These are phyloP conservation scores for Orthosia cruda DNA, from an alignment of 2,888 invertebrate genomes.

Conservation along the genomic window DNA sequence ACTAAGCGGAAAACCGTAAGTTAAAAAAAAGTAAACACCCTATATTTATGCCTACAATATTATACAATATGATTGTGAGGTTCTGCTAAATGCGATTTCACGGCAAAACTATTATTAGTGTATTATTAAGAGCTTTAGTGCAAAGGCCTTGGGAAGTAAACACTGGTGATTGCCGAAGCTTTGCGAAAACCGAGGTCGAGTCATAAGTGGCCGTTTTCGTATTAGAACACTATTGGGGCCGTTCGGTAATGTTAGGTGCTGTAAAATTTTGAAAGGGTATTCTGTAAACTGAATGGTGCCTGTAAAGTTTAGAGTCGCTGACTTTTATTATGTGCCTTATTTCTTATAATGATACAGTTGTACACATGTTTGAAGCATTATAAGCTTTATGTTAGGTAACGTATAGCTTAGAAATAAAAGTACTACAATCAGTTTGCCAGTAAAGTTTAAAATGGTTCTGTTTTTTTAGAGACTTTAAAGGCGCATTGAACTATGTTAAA, in stretches of 20 bases:
- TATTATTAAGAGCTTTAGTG: conserved; percentile 78
- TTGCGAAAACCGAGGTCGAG: conserved; percentile 72
- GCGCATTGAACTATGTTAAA: background rate
- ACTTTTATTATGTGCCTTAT: background rate
- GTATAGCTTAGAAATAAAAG: background rate
- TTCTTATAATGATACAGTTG: background rate
- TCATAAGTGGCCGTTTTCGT: conserved; percentile 55
- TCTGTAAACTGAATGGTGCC: background rate
- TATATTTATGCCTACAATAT: conserved; percentile 8
- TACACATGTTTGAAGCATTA: background rate
- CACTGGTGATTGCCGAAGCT: conserved; percentile 75
- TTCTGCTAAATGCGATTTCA: conserved; percentile 71
- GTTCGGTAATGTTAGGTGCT: conserved; percentile 38
- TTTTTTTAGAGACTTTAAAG: too few relatives aligned
- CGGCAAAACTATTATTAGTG: conserved; percentile 68
- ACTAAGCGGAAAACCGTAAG: conserved; percentile 15
- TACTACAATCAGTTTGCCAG: background rate
- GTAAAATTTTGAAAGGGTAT: background rate
- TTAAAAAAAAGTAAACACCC: conserved; percentile 8
- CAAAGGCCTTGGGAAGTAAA: conserved; percentile 82
- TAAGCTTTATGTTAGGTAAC: background rate
- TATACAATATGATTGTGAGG: conserved; percentile 19
- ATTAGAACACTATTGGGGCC: conserved; percentile 53
- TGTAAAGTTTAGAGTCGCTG: background rate
- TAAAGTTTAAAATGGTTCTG: too few relatives aligned